These are phyloP conservation scores for Nymphalis c-album DNA, from an alignment of 2,888 invertebrate genomes.

Conservation along the genomic window DNA sequence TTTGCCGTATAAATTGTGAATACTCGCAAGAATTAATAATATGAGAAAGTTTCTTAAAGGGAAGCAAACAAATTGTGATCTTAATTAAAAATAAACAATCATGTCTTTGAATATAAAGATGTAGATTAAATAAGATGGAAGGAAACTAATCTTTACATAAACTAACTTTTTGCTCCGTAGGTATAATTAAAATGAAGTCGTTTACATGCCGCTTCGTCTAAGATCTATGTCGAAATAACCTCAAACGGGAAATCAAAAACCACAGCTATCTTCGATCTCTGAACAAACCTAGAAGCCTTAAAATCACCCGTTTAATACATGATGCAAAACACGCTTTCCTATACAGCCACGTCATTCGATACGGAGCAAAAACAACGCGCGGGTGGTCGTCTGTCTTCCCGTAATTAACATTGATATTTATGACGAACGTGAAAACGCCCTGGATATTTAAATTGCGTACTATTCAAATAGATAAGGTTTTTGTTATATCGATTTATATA, in stretches of 20 bases:
- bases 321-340: slow-evolving; percentile 6
- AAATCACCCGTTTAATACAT: slow-evolving; percentile 13
- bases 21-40: too few species aligned
- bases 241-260: slow-evolving; percentile 10
- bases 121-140: not conserved
- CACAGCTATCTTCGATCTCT: slow-evolving; percentile 7
- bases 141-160: not conserved
- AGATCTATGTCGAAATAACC: not conserved
- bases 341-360: slow-evolving; percentile 26
- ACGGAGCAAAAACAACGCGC: slow-evolving; percentile 51
- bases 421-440: slow-evolving; percentile 36
- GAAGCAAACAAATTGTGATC: too few species aligned
- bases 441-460: slow-evolving; percentile 35
- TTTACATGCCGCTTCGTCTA: not conserved
- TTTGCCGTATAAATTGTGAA: too few species aligned
- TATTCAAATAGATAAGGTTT: slow-evolving; percentile 38
- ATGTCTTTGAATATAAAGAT: not conserved
- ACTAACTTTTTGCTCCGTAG: not conserved
- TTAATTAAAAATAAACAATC: not conserved
- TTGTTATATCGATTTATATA: slow-evolving; percentile 31
- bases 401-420: slow-evolving; percentile 54
- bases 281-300: slow-evolving; percentile 26
- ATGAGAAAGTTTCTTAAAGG: too few species aligned
- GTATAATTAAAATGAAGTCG: slow-evolving; percentile 7
- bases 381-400: slow-evolving; percentile 68